Evolutionary conservation across 2,888 invertebrate species (phyloP), one percentile per base, ranked within the genome.

Genomic region (Sarcophaga rosellei): DNA sequence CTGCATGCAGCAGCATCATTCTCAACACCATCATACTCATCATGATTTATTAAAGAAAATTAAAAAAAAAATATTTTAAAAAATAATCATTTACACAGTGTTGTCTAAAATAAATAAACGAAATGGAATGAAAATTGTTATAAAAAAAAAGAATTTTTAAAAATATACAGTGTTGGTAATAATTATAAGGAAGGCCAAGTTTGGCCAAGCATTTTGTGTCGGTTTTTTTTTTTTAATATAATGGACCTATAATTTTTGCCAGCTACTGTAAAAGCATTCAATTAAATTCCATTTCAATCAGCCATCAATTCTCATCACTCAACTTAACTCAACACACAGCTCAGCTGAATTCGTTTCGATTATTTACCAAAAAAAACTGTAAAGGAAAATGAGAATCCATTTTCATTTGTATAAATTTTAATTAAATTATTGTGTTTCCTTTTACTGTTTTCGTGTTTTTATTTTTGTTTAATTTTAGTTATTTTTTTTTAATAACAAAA

Each of bases 401-500:
- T 61, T 61, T 20, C 61, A 20, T 61, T 61, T 61, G 21, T 5
- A 15, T 12, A 21, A 61, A 61, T 20, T 47, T 73, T 73, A 44
- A 66, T 81, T 69, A 17, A 63, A 15, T 17, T 53, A 53, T 53
- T 15, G 20, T 75, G 10, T 65, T 70, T 2, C 6, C 15, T 5
- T 68, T 21, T 20, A 12, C 3, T 59, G 4, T 44, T 75, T 17
- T n/a, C 6, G 45, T 35, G 53, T 35, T 2, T 20, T 17, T 21
- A 8, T 53, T 47, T 6, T 44, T 12, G 8, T 65, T 44, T 72
- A n/a, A 79, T 63, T 83, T 73, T 53, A 53, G 57, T 82, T 69
- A 21, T 12, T 23, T 3, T 62, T 61, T 53, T 65, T 57, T n/a
- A 57, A 70, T 57, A 20, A 21, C 1, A 47, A 69, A 69, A 45